Conservation (phyloP, 2,797 vertebrate species). For the Phrynocephalus guinanensis region DNA sequence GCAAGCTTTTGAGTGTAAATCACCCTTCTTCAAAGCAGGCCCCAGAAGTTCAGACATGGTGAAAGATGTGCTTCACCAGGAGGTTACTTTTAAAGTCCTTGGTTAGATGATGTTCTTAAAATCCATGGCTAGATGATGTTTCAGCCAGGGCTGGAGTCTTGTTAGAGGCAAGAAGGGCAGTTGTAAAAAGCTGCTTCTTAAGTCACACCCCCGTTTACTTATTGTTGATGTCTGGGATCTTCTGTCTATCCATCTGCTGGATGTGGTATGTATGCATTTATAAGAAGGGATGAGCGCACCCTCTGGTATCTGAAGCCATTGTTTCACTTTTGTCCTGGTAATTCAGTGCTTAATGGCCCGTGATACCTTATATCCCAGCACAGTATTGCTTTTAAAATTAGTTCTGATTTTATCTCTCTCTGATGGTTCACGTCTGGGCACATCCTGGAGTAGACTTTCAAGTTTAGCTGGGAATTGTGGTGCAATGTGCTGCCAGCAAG, state of each 20-base stretch:
- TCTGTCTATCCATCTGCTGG: not conserved
- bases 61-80: too few relatives aligned
- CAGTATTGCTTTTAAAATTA: not conserved
- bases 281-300: not conserved
- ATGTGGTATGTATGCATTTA: too few relatives aligned
- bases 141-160: too few relatives aligned
- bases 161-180: too few relatives aligned
- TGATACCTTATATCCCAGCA: not conserved
- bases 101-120: too few relatives aligned
- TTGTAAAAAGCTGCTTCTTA: too few relatives aligned
- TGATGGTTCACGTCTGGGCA: not conserved
- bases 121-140: too few relatives aligned
- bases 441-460: constrained; percentile 10
- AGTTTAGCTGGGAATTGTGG: constrained; percentile 5
- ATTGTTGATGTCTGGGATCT: not conserved
- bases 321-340: not conserved
- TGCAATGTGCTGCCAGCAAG: not conserved
- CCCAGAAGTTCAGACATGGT: too few relatives aligned
- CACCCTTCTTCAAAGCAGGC: too few relatives aligned
- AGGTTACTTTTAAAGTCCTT: too few relatives aligned
- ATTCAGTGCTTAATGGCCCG: not conserved
- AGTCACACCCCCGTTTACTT: too few relatives aligned
- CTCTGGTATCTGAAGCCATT: not conserved
- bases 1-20: too few relatives aligned
- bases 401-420: not conserved